Percentiles rank a stretch among this genome's conserved stretches.
Evolutionary conservation across 2,797 vertebrate genomes (phyloP).

Genomic region (Lemur catta): DNA sequence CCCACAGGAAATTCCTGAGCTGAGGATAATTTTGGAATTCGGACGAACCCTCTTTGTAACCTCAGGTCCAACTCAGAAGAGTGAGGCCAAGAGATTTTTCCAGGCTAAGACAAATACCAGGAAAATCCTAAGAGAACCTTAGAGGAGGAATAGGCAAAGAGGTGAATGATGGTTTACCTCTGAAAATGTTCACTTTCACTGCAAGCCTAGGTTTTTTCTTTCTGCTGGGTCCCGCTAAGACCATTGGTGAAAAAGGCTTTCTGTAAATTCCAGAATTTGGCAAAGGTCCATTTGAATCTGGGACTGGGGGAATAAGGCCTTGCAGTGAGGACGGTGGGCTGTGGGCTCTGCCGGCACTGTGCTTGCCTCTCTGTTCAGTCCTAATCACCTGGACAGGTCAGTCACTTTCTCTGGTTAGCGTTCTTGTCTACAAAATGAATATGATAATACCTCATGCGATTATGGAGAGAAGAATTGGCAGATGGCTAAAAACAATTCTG

Average conservation of each 20-base stretch:
- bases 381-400: background rate
- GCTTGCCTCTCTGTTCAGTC: background rate
- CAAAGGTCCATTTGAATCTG: background rate
- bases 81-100: background rate
- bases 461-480: background rate
- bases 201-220: background rate
- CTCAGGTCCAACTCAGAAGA: conserved; percentile 12
- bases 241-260: background rate
- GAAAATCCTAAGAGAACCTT: background rate
- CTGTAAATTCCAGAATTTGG: background rate
- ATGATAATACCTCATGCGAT: background rate
- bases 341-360: background rate
- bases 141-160: background rate
- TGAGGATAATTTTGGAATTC: conserved; percentile 41
- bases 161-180: background rate
- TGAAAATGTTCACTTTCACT: background rate
- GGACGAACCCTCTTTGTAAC: conserved; percentile 9
- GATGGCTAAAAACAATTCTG: background rate
- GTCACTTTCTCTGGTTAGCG: background rate
- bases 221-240: background rate
- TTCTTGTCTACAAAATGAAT: background rate
- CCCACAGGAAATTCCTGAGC: conserved; percentile 40
- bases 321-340: background rate
- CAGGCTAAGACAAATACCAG: background rate
- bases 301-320: background rate